Conservation (phyloP, 2,113 vertebrate species). For the Nesospiza acunhae region DNA sequence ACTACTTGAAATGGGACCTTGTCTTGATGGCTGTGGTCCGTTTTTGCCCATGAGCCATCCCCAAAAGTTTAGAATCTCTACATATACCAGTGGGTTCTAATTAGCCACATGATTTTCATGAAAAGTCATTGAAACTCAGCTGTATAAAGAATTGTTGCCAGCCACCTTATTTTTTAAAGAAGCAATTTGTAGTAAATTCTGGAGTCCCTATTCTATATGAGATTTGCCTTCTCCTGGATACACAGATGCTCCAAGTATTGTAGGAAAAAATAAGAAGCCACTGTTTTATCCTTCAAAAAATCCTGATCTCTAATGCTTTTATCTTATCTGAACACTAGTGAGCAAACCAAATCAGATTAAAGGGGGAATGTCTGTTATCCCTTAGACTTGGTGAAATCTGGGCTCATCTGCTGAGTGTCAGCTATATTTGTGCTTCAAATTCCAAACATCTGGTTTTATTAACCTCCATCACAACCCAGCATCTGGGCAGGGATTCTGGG, state of each 20-base stretch:
- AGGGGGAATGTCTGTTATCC: constrained; percentile 35
- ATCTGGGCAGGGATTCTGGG: constrained; percentile 27
- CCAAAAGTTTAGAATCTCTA: neutral
- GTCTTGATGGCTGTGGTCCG: neutral
- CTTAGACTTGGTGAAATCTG: constrained; percentile 47
- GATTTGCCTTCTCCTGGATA: neutral
- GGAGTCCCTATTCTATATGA: neutral
- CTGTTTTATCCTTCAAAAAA: constrained; percentile 31
- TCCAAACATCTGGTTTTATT: constrained; percentile 61
- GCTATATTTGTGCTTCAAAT: constrained; percentile 38
- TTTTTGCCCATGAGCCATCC: neutral
- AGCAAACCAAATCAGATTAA: constrained; percentile 67
- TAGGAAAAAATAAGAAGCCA: constrained; percentile 19
- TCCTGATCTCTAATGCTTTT: constrained; percentile 46
- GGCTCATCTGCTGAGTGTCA: constrained; percentile 44
- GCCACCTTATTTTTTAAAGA: neutral
- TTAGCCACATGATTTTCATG: neutral
- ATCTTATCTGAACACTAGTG: constrained; percentile 30
- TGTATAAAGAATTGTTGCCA: neutral
- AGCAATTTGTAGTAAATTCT: neutral
- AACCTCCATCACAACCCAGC: neutral
- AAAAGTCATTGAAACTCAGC: neutral
- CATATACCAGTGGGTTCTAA: neutral
- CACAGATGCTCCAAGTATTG: neutral
- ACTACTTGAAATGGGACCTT: neutral